Evolutionary conservation across 2,888 invertebrate genomes (phyloP).

Genomic region (Plusia festucae): DNA sequence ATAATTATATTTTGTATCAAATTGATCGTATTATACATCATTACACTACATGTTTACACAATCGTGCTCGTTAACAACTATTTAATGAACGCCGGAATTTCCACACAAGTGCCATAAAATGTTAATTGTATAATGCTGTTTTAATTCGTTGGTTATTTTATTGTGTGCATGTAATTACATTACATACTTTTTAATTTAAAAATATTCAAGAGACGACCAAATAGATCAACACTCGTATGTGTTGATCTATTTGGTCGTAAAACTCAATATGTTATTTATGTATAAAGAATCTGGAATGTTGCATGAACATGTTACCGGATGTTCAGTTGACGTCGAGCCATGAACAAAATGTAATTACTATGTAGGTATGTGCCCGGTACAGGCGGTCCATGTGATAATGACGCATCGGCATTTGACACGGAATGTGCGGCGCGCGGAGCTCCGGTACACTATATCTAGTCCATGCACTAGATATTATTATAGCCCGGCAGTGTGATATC

Average conservation of each 20-base stretch:
- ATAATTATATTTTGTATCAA: no score
- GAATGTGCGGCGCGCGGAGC: conserved; percentile 47
- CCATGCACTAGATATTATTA: background rate
- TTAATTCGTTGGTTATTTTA: background rate
- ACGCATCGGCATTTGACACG: conserved; percentile 36
- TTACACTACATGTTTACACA: background rate
- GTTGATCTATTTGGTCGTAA: background rate
- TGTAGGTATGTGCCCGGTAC: conserved; percentile 15
- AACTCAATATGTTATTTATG: background rate
- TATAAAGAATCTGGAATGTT: background rate
- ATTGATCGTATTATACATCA: no score
- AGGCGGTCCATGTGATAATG: conserved; percentile 25
- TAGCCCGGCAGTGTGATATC: background rate
- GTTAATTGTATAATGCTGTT: background rate
- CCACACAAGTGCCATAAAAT: conserved; percentile 1
- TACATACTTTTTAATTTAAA: background rate
- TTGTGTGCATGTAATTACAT: background rate
- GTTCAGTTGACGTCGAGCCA: background rate
- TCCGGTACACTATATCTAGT: conserved; percentile 3
- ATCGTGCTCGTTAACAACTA: background rate
- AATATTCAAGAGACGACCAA: no score
- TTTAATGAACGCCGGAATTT: conserved; percentile 4
- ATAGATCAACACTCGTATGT: no score
- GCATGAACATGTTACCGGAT: background rate
- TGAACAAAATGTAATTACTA: conserved; percentile 25